Percentiles rank a stretch among this genome's conserved stretches.
Conservation (phyloP, 1,140 invertebrate species). For the Rhopalosiphum maidis region DNA sequence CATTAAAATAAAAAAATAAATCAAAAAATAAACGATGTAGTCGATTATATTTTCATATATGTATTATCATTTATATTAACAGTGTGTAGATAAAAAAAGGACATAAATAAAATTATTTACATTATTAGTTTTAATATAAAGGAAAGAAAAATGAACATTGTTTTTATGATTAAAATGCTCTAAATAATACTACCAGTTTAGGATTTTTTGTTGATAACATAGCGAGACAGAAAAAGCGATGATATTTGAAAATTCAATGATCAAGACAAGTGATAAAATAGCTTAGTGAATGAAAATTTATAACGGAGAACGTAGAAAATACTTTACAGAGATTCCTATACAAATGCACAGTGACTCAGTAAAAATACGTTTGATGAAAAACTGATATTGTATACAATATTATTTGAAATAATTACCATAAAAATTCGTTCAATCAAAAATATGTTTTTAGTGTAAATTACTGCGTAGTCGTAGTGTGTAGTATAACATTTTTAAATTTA, state of each 20-base stretch:
- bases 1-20: background rate
- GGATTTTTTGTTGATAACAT: background rate
- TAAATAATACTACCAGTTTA: background rate
- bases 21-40: background rate
- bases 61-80: background rate
- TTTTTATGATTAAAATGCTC: background rate
- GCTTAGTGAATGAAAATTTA: background rate
- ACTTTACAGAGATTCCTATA: background rate
- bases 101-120: no score
- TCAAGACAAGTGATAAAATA: no score
- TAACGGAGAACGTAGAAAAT: background rate
- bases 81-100: no score
- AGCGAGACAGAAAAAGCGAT: no score
- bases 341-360: background rate
- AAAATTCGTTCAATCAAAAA: background rate
- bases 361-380: background rate
- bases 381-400: background rate
- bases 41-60: background rate
- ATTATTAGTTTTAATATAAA: no score
- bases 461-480: no score
- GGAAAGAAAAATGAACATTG: no score
- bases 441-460: background rate
- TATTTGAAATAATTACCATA: background rate
- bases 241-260: no score
- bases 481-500: background rate